Evolutionary conservation across 2,888 invertebrate species (phyloP).

Genomic region (Phytoseiulus persimilis): DNA sequence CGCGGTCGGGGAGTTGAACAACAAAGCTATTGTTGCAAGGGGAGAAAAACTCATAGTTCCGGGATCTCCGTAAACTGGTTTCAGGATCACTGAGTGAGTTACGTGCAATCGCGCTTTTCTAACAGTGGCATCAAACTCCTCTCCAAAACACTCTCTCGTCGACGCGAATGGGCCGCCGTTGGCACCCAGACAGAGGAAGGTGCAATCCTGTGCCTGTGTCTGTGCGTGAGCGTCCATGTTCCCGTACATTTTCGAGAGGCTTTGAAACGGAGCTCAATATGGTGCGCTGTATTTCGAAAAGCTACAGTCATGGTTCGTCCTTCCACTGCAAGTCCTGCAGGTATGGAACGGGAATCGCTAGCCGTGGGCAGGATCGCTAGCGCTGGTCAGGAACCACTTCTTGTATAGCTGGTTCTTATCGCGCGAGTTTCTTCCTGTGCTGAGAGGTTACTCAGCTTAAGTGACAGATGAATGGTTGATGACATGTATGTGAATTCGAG

Average conservation of each 20-base stretch:
- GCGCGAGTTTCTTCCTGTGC: background rate
- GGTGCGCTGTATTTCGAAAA: conserved; percentile 31
- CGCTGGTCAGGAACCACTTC: background rate
- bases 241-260: background rate
- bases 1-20: background rate
- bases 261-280: background rate
- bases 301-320: conserved; percentile 13
- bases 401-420: background rate
- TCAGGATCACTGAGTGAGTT: background rate
- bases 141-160: conserved; percentile 5
- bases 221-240: background rate
- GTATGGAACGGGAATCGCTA: background rate
- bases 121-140: background rate
- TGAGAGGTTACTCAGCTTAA: background rate
- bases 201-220: background rate
- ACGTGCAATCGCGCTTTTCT: background rate
- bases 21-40: background rate
- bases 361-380: background rate
- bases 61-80: background rate
- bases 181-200: background rate
- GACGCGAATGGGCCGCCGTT: background rate
- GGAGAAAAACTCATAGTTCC: background rate
- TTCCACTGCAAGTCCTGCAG: conserved; percentile 26
- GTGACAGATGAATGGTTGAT: background rate
- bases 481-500: background rate